Base-by-base conservation (phyloP, 2,888 invertebrate genomes). In the Oligia strigilis region DNA sequence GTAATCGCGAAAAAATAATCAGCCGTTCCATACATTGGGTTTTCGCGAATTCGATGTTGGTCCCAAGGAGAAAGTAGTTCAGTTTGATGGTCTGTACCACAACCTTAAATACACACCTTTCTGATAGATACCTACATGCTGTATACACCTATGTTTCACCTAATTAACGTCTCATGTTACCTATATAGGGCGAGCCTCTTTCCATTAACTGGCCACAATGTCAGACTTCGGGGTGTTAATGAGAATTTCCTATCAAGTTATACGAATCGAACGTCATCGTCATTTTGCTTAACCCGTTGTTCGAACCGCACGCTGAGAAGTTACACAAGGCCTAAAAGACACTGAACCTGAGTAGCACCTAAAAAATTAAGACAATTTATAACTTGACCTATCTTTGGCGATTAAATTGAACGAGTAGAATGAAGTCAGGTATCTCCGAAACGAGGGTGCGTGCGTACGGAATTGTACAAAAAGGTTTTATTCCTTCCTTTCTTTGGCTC, bases 401-500 rank as follows among this genome's bases (percentile, higher is more conserved):
- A 82, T 82, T 84, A 78, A 88, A 80, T 88, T 78, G 74, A 82
- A 80, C 78, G 69, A 69, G 71, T 49, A 29, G 71, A 77, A 80
- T 70, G 72, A 77, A 83, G 78, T 84, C 80, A 88, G 84, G 86
- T 87, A 83, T 77, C 70, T 80, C 49, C 46, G 29, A 80, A 85
- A 80, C 67, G 81, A 81, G 76, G 70, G 83, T 83, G 70, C 83
- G 79, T 83, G 77, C 69, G 72, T 80, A 77, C 81, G 77, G 81
- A 78, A 81, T 84, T 77, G 82, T 86, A 70, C 78, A 77, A 84
- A 87, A 87, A 82, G 81, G 83, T 85, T 86, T 83, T 77, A 70
- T 65, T 72, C 70, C 49, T 52, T 69, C 73, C 78, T 70, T 75
- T 80, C 36, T 86, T 85, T 71, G 78, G 86, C 80, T 86, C 75